These are phyloP conservation scores for Cerceris rybyensis DNA, from an alignment of 2,888 invertebrate species.

Conservation along the genomic window DNA sequence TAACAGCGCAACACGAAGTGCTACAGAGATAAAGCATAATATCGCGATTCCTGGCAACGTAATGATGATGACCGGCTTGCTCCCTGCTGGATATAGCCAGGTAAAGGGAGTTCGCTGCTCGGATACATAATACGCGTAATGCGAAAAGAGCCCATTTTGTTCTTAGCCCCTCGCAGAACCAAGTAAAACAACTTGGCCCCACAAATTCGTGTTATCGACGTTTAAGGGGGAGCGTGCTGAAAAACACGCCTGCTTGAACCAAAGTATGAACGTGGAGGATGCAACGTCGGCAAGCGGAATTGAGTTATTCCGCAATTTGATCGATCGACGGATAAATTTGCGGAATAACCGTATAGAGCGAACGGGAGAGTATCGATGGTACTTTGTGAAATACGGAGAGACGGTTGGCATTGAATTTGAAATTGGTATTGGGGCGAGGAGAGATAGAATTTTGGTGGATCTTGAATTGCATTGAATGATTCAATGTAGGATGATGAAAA, in stretches of 20 bases:
- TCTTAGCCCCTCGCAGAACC: slow-evolving; percentile 61
- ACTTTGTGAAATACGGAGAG: no score
- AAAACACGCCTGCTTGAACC: slow-evolving; percentile 5
- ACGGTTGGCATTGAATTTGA: no score
- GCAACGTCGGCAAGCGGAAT: no score
- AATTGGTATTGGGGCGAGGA: no score
- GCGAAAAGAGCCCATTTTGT: slow-evolving; percentile 79
- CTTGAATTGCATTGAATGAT: no score
- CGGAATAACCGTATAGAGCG: no score
- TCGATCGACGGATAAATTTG: no score
- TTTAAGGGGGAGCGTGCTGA: slow-evolving; percentile 47
- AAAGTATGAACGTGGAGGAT: slow-evolving; percentile 6
- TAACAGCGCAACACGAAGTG: slow-evolving; percentile 73
- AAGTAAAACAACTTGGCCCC: slow-evolving; percentile 55
- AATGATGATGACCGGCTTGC: slow-evolving; percentile 81
- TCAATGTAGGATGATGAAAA: no score
- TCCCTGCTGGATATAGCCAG: slow-evolving; percentile 71
- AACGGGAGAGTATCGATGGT: no score
- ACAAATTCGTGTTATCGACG: slow-evolving; percentile 65
- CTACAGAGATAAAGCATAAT: slow-evolving; percentile 80
- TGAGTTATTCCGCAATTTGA: no score
- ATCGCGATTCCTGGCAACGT: slow-evolving; percentile 80
- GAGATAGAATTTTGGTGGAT: no score
- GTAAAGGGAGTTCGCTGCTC: slow-evolving; percentile 58
- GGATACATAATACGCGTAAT: slow-evolving; percentile 77